A percentile compares a stretch with the other conserved stretches of the same genome.
Conservation (phyloP, 2,113 vertebrate genomes). For the Ibidorhyncha struthersii region DNA sequence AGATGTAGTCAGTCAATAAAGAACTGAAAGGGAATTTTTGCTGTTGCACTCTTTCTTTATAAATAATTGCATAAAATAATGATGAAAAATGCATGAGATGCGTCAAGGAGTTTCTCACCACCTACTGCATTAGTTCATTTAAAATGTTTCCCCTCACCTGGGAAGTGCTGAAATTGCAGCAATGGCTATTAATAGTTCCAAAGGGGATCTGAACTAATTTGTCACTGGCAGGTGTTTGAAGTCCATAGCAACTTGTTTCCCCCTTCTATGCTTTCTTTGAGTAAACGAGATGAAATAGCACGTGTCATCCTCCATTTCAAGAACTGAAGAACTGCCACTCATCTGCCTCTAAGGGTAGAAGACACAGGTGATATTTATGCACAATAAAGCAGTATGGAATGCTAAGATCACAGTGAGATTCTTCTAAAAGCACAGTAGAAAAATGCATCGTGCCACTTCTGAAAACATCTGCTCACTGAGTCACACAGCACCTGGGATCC, state of each 20-base stretch:
- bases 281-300: conserved; percentile 26
- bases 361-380: background rate
- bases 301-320: background rate
- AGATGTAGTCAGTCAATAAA: background rate
- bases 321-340: background rate
- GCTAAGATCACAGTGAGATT: background rate
- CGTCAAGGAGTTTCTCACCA: background rate
- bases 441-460: background rate
- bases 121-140: conserved; percentile 28
- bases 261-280: background rate
- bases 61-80: conserved; percentile 9
- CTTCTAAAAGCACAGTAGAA: background rate
- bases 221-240: conserved; percentile 30
- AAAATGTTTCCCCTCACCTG: background rate
- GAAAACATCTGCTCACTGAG: background rate
- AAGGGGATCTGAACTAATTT: conserved; percentile 30
- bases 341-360: background rate
- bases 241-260: background rate
- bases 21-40: background rate
- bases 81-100: conserved; percentile 34
- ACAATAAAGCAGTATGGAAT: background rate
- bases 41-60: background rate
- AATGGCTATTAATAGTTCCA: background rate
- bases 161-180: conserved; percentile 36
- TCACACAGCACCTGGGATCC: background rate